Percentiles rank a stretch among this genome's conserved stretches.
Conservation (phyloP, 2,888 invertebrate species). For the Entomobrya multifasciata region DNA sequence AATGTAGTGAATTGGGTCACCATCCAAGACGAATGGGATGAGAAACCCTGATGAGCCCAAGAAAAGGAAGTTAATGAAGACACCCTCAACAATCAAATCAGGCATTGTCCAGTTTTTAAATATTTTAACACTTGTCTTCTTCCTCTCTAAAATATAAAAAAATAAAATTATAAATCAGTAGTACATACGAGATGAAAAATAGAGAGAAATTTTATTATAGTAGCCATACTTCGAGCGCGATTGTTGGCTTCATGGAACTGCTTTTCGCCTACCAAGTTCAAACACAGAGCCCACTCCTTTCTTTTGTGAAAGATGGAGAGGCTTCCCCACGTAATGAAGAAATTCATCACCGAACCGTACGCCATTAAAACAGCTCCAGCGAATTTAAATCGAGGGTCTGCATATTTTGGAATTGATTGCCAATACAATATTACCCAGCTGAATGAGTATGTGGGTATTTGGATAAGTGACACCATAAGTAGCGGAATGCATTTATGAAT, state of each 20-base stretch:
- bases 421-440: slow-evolving; percentile 8
- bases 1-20: slow-evolving; percentile 36
- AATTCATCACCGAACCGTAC: slow-evolving; percentile 32
- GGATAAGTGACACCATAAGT: not conserved
- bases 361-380: slow-evolving; percentile 9
- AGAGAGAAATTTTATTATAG: no score
- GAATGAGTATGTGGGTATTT: slow-evolving; percentile 25
- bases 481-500: slow-evolving; percentile 38
- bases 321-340: slow-evolving; percentile 43
- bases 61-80: slow-evolving; percentile 1
- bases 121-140: not conserved
- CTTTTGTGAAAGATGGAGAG: slow-evolving; percentile 38
- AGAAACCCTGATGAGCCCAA: slow-evolving; percentile 19
- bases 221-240: not conserved
- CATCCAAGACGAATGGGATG: not conserved
- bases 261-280: slow-evolving; percentile 5
- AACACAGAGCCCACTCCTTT: slow-evolving; percentile 30
- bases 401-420: slow-evolving; percentile 3
- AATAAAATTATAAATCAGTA: no score
- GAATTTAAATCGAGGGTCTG: slow-evolving; percentile 35
- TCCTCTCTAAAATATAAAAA: not conserved
- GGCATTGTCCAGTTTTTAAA: not conserved
- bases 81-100: slow-evolving; percentile 7
- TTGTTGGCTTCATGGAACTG: not conserved
- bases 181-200: no score